Conservation (phyloP, 2,888 invertebrate species). For the Anaspis maculata region DNA sequence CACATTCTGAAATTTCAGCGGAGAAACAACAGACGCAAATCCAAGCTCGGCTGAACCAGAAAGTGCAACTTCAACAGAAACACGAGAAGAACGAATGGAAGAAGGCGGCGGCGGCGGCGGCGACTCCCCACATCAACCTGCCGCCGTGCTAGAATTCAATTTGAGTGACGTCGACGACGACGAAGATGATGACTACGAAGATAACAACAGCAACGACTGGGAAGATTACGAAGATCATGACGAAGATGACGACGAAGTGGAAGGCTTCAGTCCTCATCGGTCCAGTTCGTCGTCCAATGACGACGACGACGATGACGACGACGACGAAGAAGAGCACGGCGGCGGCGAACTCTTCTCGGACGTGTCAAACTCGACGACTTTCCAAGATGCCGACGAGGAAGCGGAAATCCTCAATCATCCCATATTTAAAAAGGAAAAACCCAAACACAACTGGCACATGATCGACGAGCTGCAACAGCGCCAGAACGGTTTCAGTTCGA, state of each 20-base stretch:
- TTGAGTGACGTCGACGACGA: background rate
- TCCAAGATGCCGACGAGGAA: conserved; percentile 27
- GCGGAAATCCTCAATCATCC: conserved; percentile 38
- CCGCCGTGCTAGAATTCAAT: too few relatives aligned
- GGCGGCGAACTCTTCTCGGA: conserved; percentile 1
- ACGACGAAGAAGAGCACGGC: background rate
- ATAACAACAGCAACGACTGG: conserved; percentile 9
- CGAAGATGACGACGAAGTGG: conserved; percentile 5
- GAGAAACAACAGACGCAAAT: conserved; percentile 11
- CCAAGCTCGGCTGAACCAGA: too few relatives aligned
- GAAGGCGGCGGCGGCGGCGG: too few relatives aligned
- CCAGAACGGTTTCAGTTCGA: conserved; percentile 51
- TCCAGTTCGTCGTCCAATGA: conserved; percentile 6
- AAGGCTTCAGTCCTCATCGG: too few relatives aligned
- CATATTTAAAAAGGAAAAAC: conserved; percentile 51
- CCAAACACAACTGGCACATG: conserved; percentile 57
- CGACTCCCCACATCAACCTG: too few relatives aligned
- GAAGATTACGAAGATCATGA: conserved; percentile 16
- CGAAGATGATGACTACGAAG: too few relatives aligned
- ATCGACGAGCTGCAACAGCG: conserved; percentile 58
- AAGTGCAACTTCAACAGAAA: too few relatives aligned
- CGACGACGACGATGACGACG: conserved; percentile 13
- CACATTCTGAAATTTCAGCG: conserved; percentile 7
- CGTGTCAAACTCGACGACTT: conserved; percentile 4
- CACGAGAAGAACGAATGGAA: too few relatives aligned